Evolutionary conservation across 2,113 vertebrate genomes (phyloP).

Genomic region (Phoxinus phoxinus): DNA sequence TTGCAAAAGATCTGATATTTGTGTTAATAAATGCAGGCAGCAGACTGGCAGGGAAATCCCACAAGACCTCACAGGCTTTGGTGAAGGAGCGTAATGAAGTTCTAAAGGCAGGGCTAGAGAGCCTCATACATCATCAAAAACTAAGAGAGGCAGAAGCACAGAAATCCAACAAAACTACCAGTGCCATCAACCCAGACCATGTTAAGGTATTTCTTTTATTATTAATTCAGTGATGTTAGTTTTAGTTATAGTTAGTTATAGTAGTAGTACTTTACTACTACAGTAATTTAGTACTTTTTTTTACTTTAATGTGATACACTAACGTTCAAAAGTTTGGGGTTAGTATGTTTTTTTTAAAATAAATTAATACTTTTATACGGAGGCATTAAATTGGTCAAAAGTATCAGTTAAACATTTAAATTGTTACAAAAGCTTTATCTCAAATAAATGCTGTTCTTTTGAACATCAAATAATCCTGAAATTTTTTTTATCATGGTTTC

Average conservation of each 20-base stretch:
- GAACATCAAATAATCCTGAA: not conserved
- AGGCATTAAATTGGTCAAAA: not conserved
- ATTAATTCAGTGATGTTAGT: not conserved
- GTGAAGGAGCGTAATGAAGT: constrained; percentile 59
- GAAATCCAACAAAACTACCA: constrained; percentile 58
- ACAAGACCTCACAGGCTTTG: constrained; percentile 39
- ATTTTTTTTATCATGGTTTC: not conserved
- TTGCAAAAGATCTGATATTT: not conserved
- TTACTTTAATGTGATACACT: not conserved
- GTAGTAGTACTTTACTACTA: not conserved
- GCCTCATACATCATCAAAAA: constrained; percentile 64
- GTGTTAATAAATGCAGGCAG: constrained; percentile 55
- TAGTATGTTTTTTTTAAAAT: not conserved
- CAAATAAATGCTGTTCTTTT: not conserved
- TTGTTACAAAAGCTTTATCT: not conserved
- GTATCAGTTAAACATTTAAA: not conserved
- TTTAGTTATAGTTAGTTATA: not conserved
- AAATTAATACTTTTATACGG: not conserved
- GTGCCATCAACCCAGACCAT: not conserved
- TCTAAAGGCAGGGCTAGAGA: constrained; percentile 63
- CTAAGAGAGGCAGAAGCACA: constrained; percentile 51
- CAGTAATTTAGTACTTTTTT: too few relatives aligned
- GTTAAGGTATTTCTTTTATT: not conserved
- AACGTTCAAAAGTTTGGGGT: not conserved
- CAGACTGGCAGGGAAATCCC: constrained; percentile 50